Evolutionary conservation across 2,113 vertebrate genomes (phyloP), one percentile per base, ranked within the genome.

Genomic region (Arothron firmamentum): DNA sequence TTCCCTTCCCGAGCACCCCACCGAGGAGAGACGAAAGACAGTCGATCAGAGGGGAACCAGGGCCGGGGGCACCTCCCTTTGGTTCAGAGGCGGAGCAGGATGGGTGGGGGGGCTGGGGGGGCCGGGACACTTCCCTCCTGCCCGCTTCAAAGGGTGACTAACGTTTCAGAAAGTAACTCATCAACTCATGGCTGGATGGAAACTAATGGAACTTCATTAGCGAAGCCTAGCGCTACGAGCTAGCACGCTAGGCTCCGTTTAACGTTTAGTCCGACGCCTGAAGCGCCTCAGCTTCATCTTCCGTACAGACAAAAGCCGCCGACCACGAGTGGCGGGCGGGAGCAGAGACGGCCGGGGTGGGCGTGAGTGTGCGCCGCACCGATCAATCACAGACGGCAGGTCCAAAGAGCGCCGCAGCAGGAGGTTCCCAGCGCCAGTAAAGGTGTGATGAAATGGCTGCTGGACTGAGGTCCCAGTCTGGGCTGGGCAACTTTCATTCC

Each of bases 21-120:
- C 23, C 66, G 61, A 21, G 19, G 66, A 67, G 31, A 81, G 83
- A 87, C 83, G 83, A 85, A 88, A 85, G 74, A 75, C 78, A 81
- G 77, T 84, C 83, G 85, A 81, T 85, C 82, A 81, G 73, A 79
- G 70, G 61, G 62, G 65, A 81, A 76, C 61, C 58, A 75, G 77
- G 20, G n/a, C 5, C 13, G 8, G 56, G 49, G 25, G 62, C 54
- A 54, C 59, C 28, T 74, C 70, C 66, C 69, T 80, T 54, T 21
- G 18, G 82, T 81, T 85, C 82, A 82, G 76, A 79, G 68, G 58
- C 38, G 1, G 65, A 59, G 69, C 70, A 78, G 67, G 61, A 68
- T n/a, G 59, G 56, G 25, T 7, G 28, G 56, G 52, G 42, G 43
- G 52, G 64, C 56, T 17, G 52, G 54, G 46, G 18, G 50, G 23